phyloP scores from a whole-genome alignment of 2,113 vertebrate species.

The Microcebus lehilahytsara region DNA sequence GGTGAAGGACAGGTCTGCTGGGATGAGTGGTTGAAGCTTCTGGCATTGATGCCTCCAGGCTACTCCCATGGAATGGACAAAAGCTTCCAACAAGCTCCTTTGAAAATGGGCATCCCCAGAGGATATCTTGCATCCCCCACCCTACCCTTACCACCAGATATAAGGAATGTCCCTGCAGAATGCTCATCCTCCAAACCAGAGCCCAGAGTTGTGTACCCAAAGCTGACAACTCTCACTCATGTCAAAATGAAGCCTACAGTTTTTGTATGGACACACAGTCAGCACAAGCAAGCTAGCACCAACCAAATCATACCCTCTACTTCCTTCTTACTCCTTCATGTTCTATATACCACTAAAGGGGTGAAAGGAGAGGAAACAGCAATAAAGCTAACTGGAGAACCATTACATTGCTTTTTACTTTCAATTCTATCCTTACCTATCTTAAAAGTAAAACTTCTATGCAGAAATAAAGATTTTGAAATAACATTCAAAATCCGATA shows the following conservation, averaged over 20 bases:
- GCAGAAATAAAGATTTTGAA: slow-evolving; percentile 24
- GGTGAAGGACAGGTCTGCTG: not conserved
- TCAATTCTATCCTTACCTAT: not conserved
- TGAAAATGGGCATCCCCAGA: not conserved
- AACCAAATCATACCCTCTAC: not conserved
- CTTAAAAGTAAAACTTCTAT: slow-evolving; percentile 2
- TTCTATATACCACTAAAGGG: not conserved
- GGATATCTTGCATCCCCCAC: not conserved
- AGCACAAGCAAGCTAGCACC: not conserved
- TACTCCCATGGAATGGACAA: not conserved
- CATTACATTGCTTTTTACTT: not conserved
- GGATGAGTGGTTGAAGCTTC: not conserved
- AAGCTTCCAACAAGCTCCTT: not conserved
- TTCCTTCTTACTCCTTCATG: not conserved
- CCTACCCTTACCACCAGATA: not conserved
- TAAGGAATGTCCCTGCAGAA: not conserved
- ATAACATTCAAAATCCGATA: slow-evolving; percentile 8
- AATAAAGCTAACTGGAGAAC: not conserved
- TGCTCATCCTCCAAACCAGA: not conserved
- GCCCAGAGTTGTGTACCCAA: not conserved
- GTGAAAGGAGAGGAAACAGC: not conserved
- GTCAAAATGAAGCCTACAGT: not conserved
- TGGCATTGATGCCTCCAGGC: not conserved
- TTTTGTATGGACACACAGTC: not conserved
- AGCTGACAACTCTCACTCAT: not conserved